phyloP scores from a whole-genome alignment of 2,797 vertebrate species.

The Garrulus glandarius region DNA sequence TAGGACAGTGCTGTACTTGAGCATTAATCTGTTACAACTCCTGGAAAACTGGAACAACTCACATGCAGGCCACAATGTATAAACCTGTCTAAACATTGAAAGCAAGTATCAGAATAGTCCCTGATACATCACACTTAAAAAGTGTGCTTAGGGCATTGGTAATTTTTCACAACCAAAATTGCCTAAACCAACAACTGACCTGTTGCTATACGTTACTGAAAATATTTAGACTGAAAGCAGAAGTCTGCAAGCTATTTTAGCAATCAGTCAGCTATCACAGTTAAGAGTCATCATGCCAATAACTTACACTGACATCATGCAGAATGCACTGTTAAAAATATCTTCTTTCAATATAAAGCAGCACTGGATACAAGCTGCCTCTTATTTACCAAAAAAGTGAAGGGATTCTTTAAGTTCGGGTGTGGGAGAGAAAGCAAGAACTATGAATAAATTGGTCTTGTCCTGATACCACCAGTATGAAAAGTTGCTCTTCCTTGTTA shows the following conservation, averaged over 20 bases:
- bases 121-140: not conserved
- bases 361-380: not conserved
- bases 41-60: not conserved
- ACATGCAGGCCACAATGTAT: not conserved
- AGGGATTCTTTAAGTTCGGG: not conserved
- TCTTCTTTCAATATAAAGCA: not conserved
- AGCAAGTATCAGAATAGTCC: not conserved
- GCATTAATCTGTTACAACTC: not conserved
- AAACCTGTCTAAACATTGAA: not conserved
- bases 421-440: not conserved
- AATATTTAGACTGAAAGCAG: not conserved
- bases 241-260: not conserved
- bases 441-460: not conserved
- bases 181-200: not conserved
- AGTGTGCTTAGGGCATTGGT: not conserved
- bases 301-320: not conserved
- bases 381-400: not conserved
- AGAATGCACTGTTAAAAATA: conserved; percentile 1
- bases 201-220: not conserved
- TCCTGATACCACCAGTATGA: not conserved
- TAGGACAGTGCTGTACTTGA: not conserved
- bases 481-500: not conserved
- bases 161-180: not conserved
- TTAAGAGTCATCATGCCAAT: not conserved
- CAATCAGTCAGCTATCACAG: not conserved